These are phyloP conservation scores for Leptopilina myrica DNA, from an alignment of 2,888 invertebrate genomes.

Conservation along the genomic window DNA sequence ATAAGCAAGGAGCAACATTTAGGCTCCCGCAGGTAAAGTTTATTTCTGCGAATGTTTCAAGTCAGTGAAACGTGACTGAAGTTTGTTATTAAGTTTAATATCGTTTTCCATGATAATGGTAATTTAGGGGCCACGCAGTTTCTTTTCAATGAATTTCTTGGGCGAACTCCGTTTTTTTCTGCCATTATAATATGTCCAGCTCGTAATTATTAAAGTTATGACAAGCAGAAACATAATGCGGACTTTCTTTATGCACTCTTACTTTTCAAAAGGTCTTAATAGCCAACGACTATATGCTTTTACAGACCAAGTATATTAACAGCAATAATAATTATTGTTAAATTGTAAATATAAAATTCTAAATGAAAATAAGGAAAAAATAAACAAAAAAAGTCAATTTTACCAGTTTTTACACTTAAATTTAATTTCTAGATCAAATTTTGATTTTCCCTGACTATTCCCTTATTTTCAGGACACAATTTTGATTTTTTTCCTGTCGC, in stretches of 20 bases:
- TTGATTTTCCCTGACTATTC: too few relatives aligned
- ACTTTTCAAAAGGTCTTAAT: constrained; percentile 49
- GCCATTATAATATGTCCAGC: constrained; percentile 7
- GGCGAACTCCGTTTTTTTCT: constrained; percentile 31
- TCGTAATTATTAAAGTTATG: constrained; percentile 47
- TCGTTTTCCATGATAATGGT: constrained; percentile 26
- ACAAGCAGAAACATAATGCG: constrained; percentile 32
- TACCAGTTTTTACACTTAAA: too few relatives aligned
- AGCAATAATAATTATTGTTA: constrained; percentile 46
- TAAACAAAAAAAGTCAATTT: too few relatives aligned
- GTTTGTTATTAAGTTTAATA: constrained; percentile 38
- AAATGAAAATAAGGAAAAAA: too few relatives aligned
- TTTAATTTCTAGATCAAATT: too few relatives aligned
- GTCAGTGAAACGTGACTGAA: constrained; percentile 38
- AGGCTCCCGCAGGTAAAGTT: constrained; percentile 1
- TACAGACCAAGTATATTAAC: constrained; percentile 44
- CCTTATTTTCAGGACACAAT: too few relatives aligned
- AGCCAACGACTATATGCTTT: constrained; percentile 47
- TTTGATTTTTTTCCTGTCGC: too few relatives aligned
- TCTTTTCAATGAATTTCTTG: constrained; percentile 24
- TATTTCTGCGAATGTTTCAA: constrained; percentile 24
- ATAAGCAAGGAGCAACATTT: neutral
- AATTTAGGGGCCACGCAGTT: constrained; percentile 8
- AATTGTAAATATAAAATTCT: neutral
- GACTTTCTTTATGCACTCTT: constrained; percentile 43